These are phyloP conservation scores for Orcinus orca DNA, from an alignment of 2,113 vertebrate genomes.

Conservation along the genomic window DNA sequence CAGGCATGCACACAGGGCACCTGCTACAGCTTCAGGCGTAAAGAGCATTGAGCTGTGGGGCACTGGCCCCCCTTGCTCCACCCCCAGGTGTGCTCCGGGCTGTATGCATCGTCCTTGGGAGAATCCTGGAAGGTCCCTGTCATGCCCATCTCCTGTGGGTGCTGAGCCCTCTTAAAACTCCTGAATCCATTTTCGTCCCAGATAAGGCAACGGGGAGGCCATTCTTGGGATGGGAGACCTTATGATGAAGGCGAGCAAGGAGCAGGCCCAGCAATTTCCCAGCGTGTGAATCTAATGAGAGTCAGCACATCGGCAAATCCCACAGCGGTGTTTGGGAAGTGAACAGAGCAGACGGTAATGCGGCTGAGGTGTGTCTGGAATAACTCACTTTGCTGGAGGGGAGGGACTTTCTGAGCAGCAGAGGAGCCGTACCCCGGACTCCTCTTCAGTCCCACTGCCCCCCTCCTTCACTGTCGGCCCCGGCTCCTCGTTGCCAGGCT, in stretches of 20 bases:
- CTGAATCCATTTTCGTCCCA: background rate
- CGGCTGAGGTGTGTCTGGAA: background rate
- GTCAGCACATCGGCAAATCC: accelerated
- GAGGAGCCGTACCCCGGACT: background rate
- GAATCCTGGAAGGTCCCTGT: background rate
- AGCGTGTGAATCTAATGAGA: background rate
- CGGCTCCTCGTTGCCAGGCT: accelerated
- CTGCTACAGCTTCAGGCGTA: background rate
- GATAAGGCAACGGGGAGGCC: background rate
- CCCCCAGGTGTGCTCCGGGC: background rate
- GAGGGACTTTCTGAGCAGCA: background rate
- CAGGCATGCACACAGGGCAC: background rate
- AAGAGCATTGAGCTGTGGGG: background rate
- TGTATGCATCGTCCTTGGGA: no score
- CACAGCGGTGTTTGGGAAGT: accelerated
- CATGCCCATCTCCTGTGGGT: background rate
- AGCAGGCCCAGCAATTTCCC: accelerated
- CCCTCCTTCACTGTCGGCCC: accelerated
- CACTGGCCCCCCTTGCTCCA: accelerated
- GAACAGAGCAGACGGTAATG: background rate
- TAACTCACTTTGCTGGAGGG: background rate
- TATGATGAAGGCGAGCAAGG: background rate
- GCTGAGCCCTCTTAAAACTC: background rate
- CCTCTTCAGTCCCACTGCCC: background rate
- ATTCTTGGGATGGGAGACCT: background rate